Evolutionary conservation across 1,140 invertebrate genomes (phyloP).

Genomic region (Nymphalis io): DNA sequence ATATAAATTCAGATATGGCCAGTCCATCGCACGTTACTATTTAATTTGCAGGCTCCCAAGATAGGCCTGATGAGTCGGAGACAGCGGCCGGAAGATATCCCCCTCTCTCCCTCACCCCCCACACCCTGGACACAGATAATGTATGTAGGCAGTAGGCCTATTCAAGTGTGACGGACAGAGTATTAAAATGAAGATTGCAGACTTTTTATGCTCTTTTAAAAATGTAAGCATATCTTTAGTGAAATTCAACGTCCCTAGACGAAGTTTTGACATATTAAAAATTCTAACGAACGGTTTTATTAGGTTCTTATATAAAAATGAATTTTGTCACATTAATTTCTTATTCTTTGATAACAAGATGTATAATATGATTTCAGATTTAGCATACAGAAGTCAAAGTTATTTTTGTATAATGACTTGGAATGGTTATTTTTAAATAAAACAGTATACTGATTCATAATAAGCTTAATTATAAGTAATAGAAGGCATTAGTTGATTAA

Average conservation of each 20-base stretch:
- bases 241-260: constrained; percentile 9
- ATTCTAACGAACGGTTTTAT: not conserved
- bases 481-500: not conserved
- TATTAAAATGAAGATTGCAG: constrained; percentile 53
- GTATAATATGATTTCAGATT: not conserved
- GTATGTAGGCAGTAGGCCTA: constrained; percentile 58
- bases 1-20: not conserved
- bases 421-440: too few species aligned
- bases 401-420: too few species aligned
- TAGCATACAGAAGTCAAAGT: not conserved
- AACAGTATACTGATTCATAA: too few species aligned
- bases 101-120: constrained; percentile 40
- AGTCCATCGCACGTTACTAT: constrained; percentile 58
- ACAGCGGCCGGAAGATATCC: constrained; percentile 67
- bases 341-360: not conserved
- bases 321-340: not conserved
- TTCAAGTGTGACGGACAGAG: constrained; percentile 58
- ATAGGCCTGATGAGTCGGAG: constrained; percentile 77
- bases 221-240: constrained; percentile 16
- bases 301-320: not conserved
- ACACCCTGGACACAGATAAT: constrained; percentile 58
- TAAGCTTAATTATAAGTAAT: too few species aligned
- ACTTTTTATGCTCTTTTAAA: constrained; percentile 32
- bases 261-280: constrained; percentile 26
- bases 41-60: constrained; percentile 74